A percentile compares a stretch with the other conserved stretches of the same genome.
Conservation (phyloP, 2,113 vertebrate genomes). For the Urocitellus parryii region DNA sequence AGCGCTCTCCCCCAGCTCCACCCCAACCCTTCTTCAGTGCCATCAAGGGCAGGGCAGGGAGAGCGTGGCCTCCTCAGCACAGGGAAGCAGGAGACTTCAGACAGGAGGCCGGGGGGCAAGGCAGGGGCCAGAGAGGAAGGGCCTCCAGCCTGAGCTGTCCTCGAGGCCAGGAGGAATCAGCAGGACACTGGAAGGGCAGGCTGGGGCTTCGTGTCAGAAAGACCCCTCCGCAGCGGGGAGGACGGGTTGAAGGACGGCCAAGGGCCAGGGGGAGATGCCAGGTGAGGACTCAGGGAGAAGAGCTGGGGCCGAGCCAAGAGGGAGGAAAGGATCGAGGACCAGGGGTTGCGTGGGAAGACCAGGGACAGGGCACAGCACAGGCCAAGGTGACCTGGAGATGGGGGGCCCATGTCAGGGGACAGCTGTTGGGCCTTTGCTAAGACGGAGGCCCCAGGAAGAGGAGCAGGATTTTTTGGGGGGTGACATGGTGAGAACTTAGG, state of each 20-base stretch:
- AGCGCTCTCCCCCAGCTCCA: no score
- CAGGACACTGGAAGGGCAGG: not conserved
- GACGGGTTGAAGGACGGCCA: not conserved
- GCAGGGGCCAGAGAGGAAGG: not conserved
- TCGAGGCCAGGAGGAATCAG: not conserved
- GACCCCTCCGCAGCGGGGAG: not conserved
- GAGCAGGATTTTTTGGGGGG: not conserved
- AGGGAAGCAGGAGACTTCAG: rapidly evolving
- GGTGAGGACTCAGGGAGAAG: not conserved
- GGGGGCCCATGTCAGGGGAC: no score
- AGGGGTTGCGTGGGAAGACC: rapidly evolving
- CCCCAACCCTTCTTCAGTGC: no score
- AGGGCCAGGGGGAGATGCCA: not conserved
- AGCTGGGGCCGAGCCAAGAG: not conserved
- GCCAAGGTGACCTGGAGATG: not conserved
- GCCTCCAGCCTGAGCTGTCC: not conserved
- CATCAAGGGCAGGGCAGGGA: not conserved
- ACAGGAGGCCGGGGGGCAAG: not conserved
- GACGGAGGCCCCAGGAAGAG: not conserved
- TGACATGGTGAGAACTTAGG: no score
- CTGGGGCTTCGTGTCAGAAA: not conserved
- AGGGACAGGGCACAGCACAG: not conserved
- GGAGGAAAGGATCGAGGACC: not conserved
- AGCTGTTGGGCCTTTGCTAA: rapidly evolving
- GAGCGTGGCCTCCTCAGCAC: rapidly evolving